Evolutionary conservation across 1,140 invertebrate genomes (phyloP).

Genomic region (Tetramorium alpestre): DNA sequence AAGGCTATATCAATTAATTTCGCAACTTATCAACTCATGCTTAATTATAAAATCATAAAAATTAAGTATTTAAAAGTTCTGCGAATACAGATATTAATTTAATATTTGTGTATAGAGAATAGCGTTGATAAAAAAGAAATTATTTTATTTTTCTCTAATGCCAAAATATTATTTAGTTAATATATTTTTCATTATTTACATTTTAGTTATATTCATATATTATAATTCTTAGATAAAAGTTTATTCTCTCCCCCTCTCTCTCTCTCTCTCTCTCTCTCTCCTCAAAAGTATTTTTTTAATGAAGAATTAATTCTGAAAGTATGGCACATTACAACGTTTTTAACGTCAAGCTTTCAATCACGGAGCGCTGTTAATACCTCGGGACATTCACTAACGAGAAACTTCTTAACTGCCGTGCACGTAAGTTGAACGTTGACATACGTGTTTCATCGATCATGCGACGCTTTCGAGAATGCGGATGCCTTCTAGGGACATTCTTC

Average conservation of each 20-base stretch:
- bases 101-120: background rate
- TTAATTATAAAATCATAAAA: background rate
- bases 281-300: background rate
- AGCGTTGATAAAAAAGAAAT: background rate
- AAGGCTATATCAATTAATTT: background rate
- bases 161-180: background rate
- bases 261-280: too few species aligned
- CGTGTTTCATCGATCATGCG: constrained; percentile 50
- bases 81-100: background rate
- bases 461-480: constrained; percentile 26
- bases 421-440: constrained; percentile 41
- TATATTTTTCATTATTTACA: background rate
- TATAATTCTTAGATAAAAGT: background rate
- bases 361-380: background rate
- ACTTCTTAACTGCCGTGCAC: background rate
- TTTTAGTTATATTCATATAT: too few species aligned
- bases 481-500: background rate
- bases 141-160: background rate
- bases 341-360: constrained; percentile 24
- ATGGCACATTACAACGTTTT: background rate
- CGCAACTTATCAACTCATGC: background rate
- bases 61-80: background rate
- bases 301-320: background rate
- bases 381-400: background rate
- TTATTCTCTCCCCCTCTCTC: background rate